Evolutionary conservation across 2,113 vertebrate genomes (phyloP), one percentile per base, ranked within the genome.

Genomic region (Tinamus guttatus): DNA sequence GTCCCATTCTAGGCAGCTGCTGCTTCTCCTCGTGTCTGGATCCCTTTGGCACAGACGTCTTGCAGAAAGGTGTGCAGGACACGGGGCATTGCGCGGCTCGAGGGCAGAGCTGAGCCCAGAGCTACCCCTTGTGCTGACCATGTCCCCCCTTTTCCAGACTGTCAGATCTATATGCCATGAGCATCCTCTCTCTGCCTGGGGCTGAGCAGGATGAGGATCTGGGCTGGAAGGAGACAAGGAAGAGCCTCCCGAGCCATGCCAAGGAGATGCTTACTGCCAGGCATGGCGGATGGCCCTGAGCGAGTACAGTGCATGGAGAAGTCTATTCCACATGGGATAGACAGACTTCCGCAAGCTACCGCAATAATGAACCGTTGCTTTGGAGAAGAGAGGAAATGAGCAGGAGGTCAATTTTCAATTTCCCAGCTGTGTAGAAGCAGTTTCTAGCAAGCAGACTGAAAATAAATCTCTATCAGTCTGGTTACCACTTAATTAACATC

Each of bases 381-480:
- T 87, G 71, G 70, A 92, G 65, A 84, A 71, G 85, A 80, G 81
- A 84, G 81, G 45, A 94, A 93, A 89, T 5, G 54, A 95, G 59
- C 81, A 74, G 78, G 84, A 96, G 85, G 93, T 96, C 94, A 94
- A 77, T 89, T 93, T 93, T 85, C 90, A n/a, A 54, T 96, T 94
- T 94, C 87, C 81, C 81, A 93, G 63, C 59, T 93, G 79, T 54
- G 38, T 73, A 86, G 32, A 93, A 85, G 87, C 59, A 78, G 74
- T 85, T 95, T 70, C 85, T 77, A 96, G 65, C 80, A 93, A 59
- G 69, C 58, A 87, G 81, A 30, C 69, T 82, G 82, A 81, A 94
- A 90, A 96, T 94, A 95, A 86, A 95, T 93, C 93, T 93, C 79
- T 69, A 89, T 90, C 89, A 95, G 54, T 32, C 70, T 79, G 2